Evolutionary conservation across 2,113 vertebrate species (phyloP), one percentile per base, ranked within the genome.

Genomic region (Pogonocichla stellata): DNA sequence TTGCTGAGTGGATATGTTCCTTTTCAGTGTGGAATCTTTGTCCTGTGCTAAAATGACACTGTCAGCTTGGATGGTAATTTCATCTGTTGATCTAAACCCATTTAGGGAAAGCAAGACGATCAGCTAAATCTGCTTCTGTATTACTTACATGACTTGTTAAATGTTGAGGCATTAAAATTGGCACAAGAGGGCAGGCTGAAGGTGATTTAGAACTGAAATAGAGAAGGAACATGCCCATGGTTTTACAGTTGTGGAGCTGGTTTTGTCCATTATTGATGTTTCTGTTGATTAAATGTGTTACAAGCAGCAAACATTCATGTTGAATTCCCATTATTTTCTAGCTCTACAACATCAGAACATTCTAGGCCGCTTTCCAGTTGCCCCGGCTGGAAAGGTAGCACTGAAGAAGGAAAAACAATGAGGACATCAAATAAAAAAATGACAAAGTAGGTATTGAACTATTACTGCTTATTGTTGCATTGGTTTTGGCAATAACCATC

Each of bases 331-430:
- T 79, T 91, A 31, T 86, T 75, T 91, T 92, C 4, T 81, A 99
- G 99, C 70, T 99, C 99, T 84, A 96, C 99, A 25, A 97, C 98
- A 40, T 98, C 98, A 56, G 99, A 99, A 90, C 94, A 97, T 70
- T 95, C 97, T 1, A 98, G 97, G 8, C 97, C 98, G 0, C 97
- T 95, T 80, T 98, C 98, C 36, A 96, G 98, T 67, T 98, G 98
- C 40, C 62, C 94, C 1, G 97, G 97, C 85, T 99, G 98, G 99
- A 99, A 98, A 23, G 97, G 96, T 62, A 98, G 98, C 66, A 98
- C 98, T 69, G 99, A 99, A 95, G 98, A 98, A 24, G 98, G 98
- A 34, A 98, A 98, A 64, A 97, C 66, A 79, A 69, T 98, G 98
- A 98, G 97, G 86, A 98, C 97, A 10, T 79, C 88, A 97, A 95